These are phyloP conservation scores for Dryadula phaetusa DNA, from an alignment of 2,888 invertebrate genomes.

Conservation along the genomic window DNA sequence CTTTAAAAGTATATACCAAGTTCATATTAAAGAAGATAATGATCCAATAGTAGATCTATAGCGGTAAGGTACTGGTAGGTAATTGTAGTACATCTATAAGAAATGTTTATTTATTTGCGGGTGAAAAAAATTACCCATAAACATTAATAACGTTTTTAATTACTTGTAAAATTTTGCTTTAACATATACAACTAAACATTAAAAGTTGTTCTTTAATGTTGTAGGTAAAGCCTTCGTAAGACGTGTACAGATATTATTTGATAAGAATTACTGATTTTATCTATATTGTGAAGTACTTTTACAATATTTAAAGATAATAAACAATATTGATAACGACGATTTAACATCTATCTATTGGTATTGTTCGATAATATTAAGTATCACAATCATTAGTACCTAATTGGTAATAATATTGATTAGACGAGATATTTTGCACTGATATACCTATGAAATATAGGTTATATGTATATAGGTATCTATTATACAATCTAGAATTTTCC, in stretches of 20 bases:
- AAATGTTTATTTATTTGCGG: too few relatives aligned
- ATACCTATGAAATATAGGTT: conserved; percentile 30
- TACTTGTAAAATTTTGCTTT: not conserved
- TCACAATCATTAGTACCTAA: conserved; percentile 70
- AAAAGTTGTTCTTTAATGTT: conserved; percentile 26
- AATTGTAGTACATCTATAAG: too few relatives aligned
- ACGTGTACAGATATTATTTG: conserved; percentile 55
- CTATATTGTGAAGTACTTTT: conserved; percentile 73
- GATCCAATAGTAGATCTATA: too few relatives aligned
- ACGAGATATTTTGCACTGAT: conserved; percentile 54
- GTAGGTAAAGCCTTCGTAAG: conserved; percentile 49
- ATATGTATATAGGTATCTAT: too few relatives aligned
- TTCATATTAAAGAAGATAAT: too few relatives aligned
- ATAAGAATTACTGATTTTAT: conserved; percentile 75
- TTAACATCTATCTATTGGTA: conserved; percentile 75
- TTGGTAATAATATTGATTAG: conserved; percentile 60
- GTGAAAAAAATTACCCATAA: too few relatives aligned
- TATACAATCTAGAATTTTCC: conserved; percentile 36
- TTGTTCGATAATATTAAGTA: conserved; percentile 76
- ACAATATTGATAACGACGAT: conserved; percentile 77
- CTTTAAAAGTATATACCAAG: too few relatives aligned
- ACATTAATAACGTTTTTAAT: not conserved
- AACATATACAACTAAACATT: too few relatives aligned
- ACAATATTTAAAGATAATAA: conserved; percentile 77
- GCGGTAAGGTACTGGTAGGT: too few relatives aligned